Base-by-base conservation (phyloP, 2,797 vertebrate species). In the Mormyrops attenuatus region DNA sequence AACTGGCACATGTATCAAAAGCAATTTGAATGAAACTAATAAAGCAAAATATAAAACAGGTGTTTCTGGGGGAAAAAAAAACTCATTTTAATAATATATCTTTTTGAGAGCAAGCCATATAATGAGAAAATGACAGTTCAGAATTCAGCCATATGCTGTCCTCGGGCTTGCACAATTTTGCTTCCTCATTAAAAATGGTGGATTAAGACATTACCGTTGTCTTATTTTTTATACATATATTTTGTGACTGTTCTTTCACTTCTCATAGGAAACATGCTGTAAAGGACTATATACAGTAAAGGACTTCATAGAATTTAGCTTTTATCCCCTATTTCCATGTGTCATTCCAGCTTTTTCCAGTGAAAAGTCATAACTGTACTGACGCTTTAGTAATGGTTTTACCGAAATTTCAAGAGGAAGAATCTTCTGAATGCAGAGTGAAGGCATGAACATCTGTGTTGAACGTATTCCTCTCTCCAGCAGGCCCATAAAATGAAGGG, bases 361-460 rank as follows among this genome's bases (percentile, higher is more conserved):
- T 22, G 47, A 50, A 85, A 85, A 50, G n/a, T 26, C 82, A 50
- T 85, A 22, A 50, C 41, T 26, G 47, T 22, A 85, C 82, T 44
- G 47, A 50, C 3, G 44, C 82, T 85, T 85, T 22, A 50, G 41
- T 50, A 85, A 85, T 49, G 44, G 22, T 44, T 80, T 80, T 85
- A 41, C 41, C 9, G 41, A 66, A 26, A 34, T 77, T 80, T 60
- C 63, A 47, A 52, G 30, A 88, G 63, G 82, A 85, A 85, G 82
- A 49, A 50, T 49, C 82, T 22, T 22, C n/a, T 85, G 82, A 85
- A 85, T 85, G 73, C 73, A 41, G 73, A 80, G 73, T 41, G 82
- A 85, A 50, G 82, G 47, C 41, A 26, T 50, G 82, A 85, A 85
- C 82, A 85, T 85, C 82, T 85, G 82, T 50, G 82, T 22, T 85